A percentile compares a stretch with the other conserved stretches of the same genome.
Evolutionary conservation across 2,113 vertebrate species (phyloP).

Genomic region (Laterallus jamaicensis): DNA sequence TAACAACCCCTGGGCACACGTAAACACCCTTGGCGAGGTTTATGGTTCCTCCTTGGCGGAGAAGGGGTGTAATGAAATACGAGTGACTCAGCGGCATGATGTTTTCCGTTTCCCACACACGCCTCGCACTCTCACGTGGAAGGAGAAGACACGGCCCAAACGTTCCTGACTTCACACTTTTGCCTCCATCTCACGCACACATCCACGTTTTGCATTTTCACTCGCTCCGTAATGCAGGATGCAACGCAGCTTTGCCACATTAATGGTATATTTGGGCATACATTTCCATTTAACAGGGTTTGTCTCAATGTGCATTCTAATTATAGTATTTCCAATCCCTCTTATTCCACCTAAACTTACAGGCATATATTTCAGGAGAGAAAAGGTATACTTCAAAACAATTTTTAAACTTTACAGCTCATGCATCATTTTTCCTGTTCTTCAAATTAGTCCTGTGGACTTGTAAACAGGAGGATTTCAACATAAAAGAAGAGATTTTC

Average conservation of each 20-base stretch:
- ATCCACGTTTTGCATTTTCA: not conserved
- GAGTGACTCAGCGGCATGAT: not conserved
- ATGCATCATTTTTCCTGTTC: not conserved
- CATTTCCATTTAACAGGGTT: not conserved
- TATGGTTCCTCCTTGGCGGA: not conserved
- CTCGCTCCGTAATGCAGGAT: not conserved
- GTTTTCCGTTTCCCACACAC: not conserved
- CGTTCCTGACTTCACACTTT: not conserved
- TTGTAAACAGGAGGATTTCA: conserved; percentile 61
- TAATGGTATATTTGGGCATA: not conserved
- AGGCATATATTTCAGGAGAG: not conserved
- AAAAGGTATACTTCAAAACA: conserved; percentile 16
- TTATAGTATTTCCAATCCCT: not conserved
- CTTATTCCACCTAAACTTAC: not conserved
- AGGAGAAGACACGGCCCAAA: not conserved
- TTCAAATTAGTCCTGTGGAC: conserved; percentile 51
- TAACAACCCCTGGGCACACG: rapidly evolving
- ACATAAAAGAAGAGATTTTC: conserved; percentile 62
- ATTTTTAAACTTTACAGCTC: not conserved
- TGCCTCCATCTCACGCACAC: not conserved
- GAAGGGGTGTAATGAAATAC: not conserved
- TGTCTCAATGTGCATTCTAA: not conserved
- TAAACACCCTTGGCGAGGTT: not conserved
- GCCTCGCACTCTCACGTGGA: not conserved
- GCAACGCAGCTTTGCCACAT: rapidly evolving